Percentiles rank a stretch among this genome's conserved stretches.
These are phyloP conservation scores for Epinephelus awoara DNA, from an alignment of 2,797 vertebrate species.

Conservation along the genomic window DNA sequence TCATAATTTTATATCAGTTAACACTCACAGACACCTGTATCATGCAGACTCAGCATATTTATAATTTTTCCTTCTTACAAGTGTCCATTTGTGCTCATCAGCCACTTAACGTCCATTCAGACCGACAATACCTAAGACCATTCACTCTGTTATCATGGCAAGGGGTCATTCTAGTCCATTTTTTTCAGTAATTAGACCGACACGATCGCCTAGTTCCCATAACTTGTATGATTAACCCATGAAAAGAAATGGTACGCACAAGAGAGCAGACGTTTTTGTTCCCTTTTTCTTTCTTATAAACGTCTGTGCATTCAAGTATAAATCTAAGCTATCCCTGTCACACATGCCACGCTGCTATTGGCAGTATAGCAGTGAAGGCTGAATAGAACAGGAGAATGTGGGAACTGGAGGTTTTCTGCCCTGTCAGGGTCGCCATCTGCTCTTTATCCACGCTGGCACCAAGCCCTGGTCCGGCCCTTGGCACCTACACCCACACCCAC, in stretches of 20 bases:
- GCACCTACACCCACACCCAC: conserved; percentile 57
- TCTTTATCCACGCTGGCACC: conserved; percentile 89
- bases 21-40: not conserved
- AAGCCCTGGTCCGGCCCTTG: conserved; percentile 73
- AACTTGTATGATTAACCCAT: conserved; percentile 54
- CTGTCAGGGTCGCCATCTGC: conserved; percentile 89
- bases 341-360: conserved; percentile 70
- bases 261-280: conserved; percentile 59
- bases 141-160: conserved; percentile 2
- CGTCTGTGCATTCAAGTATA: conserved; percentile 68
- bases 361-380: conserved; percentile 65
- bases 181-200: conserved; percentile 12
- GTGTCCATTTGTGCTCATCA: not conserved
- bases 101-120: not conserved
- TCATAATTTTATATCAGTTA: too few species aligned
- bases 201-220: conserved; percentile 40
- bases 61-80: not conserved
- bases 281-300: conserved; percentile 48
- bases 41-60: not conserved
- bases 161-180: conserved; percentile 2
- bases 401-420: conserved; percentile 88
- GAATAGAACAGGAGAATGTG: conserved; percentile 81
- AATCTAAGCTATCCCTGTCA: conserved; percentile 62
- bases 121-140: not conserved
- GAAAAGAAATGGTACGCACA: conserved; percentile 55